Base-by-base conservation (phyloP, 2,797 vertebrate genomes). In the Brotula barbata region DNA sequence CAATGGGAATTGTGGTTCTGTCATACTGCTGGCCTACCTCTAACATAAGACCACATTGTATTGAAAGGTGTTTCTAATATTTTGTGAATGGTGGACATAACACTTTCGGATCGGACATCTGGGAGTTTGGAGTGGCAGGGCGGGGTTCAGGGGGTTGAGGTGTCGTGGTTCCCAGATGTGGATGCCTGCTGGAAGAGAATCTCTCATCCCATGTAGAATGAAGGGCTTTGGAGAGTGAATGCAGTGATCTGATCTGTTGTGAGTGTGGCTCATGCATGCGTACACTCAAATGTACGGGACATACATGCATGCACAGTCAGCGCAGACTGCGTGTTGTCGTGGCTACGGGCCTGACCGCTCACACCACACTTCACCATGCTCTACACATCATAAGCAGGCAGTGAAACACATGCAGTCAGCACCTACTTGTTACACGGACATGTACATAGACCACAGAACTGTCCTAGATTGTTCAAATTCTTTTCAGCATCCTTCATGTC, bases 401-500 rank as follows among this genome's bases (percentile, higher is more conserved):
- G 77, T 81, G 81, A 85, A 78, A 87, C 77, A 87, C 85, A 88
- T 85, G 85, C 82, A 84, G 83, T 86, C 80, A 90, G 91, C 94
- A 97, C 95, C 94, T 98, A 99, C 97, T 99, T 99, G 95, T 99
- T 98, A 96, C 97, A 99, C 89, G 97, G 97, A 95, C 97, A 99
- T 92, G 95, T 93, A 94, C 97, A 99, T 89, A 99, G 93, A 94
- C 97, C 97, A 98, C 97, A 99, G 94, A 98, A 97, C 93, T 98
- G 97, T 95, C 96, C 97, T 95, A 99, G 95, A 94, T 99, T 97
- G 93, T 96, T 98, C 95, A 99, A 97, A 97, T 99, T 99, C 95
- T 99, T 99, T 97, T 99, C 97, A 94, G 97, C 96, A 95, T 99
- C 97, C 95, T 98, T 99, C 97, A 99, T 99, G 94, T 99, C 96